phyloP scores from a whole-genome alignment of 2,113 vertebrate genomes.

The Seriola aureovittata region DNA sequence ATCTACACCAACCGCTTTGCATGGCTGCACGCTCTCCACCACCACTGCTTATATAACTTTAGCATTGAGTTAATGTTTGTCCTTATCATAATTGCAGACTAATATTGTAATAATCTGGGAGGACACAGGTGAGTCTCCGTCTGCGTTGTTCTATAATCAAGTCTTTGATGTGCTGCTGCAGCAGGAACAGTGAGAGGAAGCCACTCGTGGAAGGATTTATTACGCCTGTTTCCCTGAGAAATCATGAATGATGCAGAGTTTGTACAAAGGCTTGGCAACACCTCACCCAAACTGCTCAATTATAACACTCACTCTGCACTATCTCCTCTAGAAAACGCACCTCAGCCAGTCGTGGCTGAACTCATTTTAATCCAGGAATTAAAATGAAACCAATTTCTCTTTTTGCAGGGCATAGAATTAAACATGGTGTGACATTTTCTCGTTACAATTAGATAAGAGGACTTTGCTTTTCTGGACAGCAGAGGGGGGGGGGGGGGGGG shows the following conservation, averaged over 20 bases:
- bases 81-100: not conserved
- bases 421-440: not conserved
- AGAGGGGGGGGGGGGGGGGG: too few species aligned
- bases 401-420: slow-evolving; percentile 6
- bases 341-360: slow-evolving; percentile 5
- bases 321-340: slow-evolving; percentile 10
- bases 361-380: slow-evolving; percentile 31
- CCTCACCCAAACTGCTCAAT: slow-evolving; percentile 19
- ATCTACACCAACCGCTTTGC: not conserved
- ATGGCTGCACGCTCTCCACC: not conserved
- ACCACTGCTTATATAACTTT: not conserved
- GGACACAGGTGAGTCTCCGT: not conserved
- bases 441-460: slow-evolving; percentile 3
- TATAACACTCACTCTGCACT: slow-evolving; percentile 13
- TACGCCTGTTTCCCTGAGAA: slow-evolving; percentile 7
- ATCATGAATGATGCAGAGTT: slow-evolving; percentile 41
- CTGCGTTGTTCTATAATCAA: not conserved
- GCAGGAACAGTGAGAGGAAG: not conserved
- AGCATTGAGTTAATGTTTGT: not conserved
- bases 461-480: not conserved
- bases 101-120: not conserved
- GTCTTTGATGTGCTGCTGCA: not conserved
- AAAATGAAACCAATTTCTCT: slow-evolving; percentile 41
- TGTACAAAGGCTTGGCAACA: slow-evolving; percentile 11
- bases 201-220: slow-evolving; percentile 21